Base-by-base conservation (phyloP, 2,888 invertebrate species). In the Alitta virens region DNA sequence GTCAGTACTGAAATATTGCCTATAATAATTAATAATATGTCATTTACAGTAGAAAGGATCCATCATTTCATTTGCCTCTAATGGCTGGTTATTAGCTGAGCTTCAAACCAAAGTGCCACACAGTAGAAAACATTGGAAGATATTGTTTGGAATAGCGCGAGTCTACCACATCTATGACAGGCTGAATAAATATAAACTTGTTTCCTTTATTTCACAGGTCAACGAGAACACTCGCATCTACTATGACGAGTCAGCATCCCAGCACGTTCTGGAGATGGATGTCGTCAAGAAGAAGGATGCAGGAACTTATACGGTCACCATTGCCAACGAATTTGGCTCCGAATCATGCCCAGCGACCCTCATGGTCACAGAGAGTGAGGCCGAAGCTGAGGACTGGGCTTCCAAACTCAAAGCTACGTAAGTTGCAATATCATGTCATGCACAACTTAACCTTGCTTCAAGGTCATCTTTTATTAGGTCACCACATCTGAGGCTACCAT, bases 351-450 rank as follows among this genome's bases (percentile, higher is more conserved):
- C 82, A 1, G 80, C 74, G 9, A 81, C 81, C 0, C 74, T 81
- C 33, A 81, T 82, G 67, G 80, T 80, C 12, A 81, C 81, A 1
- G 74, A 78, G 62, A 78, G 77, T 53, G 72, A 74, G 27, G 79
- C 78, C 57, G 81, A 81, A 55, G 79, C 74, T 1, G 74, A 74
- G 40, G 81, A 81, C 71, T 81, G 80, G 81, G 74, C 75, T 60
- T 71, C 76, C 5, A 68, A 72, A 56, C 75, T 81, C 57, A 78
- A 78, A 71, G 77, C 79, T 67, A 75, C 76, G 80, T 79, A 64
- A 61, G 68, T 62, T 7, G 33, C 33, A 5, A 33, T 33, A 5
- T 33, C 5, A 5, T 33, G 5, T 33, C 33, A 33, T 12, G 5
- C 12, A 33, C 33, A 33, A n/a, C n/a, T n/a, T 33, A 7, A 12